Evolutionary conservation across 2,888 invertebrate genomes (phyloP), one percentile per base, ranked within the genome.

Genomic region (Cephus pulcher): DNA sequence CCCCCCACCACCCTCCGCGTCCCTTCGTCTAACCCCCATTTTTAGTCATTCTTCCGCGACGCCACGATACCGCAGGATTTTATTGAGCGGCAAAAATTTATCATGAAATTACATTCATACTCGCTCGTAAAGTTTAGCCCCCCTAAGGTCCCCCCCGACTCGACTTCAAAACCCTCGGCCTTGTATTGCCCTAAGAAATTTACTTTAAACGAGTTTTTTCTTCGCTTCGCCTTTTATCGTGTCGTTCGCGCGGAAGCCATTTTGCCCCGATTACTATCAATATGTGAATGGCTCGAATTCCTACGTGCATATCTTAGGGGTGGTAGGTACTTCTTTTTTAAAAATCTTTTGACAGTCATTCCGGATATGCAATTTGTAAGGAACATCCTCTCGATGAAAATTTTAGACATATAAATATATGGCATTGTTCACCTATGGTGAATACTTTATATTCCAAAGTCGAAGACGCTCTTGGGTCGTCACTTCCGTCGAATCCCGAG

Each of bases 61-160:
- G 9, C 56, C 56, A 56, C 56, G 56, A 56, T 56, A 56, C 23
- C 56, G 23, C 9, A 1, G 9, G 2, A 33, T 15, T 77, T 77
- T 77, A 77, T 77, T 73, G 77, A 56, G 32, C 33, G 34, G 78
- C 35, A 76, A 82, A 84, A 87, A 88, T 88, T 87, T 87, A 87
- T 87, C 83, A 83, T 82, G 78, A 80, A 82, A 85, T 84, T 83
- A 83, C 84, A 84, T 84, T 86, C 84, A 86, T 86, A 83, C 82
- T 81, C 37, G 75, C 83, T 84, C 86, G 84, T 86, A 86, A 88
- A 86, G 76, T 88, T 87, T 85, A 84, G 84, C 81, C 37, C 78
- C 71, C 78, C 15, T 37, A 69, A 23, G 9, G 40, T 6, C 1
- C 6, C 6, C 15, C 15, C 15, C 15, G 4, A 12, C 9, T 2